Percentiles rank a stretch among this genome's conserved stretches.
These are phyloP conservation scores for Eutolmus rufibarbis DNA, from an alignment of 2,888 invertebrate species.

Conservation along the genomic window DNA sequence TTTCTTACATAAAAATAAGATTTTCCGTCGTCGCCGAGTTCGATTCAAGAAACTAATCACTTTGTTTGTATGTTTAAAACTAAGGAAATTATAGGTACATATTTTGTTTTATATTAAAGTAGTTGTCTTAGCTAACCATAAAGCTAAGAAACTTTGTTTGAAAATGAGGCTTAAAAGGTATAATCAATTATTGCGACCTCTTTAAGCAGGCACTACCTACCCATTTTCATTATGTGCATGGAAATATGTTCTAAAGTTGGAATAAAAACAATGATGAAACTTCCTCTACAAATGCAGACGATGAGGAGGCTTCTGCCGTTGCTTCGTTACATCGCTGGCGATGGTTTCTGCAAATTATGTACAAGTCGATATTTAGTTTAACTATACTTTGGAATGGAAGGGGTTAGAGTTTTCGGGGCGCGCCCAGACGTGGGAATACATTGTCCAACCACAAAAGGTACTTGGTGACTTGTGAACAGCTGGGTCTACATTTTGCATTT, in stretches of 20 bases:
- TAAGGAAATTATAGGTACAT: not conserved
- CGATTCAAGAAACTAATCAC: no score
- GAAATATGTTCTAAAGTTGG: not conserved
- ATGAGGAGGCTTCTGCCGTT: not conserved
- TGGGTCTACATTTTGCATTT: constrained; percentile 17
- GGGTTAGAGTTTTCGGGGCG: not conserved
- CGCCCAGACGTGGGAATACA: not conserved
- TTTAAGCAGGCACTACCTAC: not conserved
- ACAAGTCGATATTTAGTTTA: not conserved
- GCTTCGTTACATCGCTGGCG: not conserved
- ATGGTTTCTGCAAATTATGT: not conserved
- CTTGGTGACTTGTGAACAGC: not conserved
- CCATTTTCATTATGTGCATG: not conserved
- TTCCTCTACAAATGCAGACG: not conserved
- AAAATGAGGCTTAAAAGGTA: not conserved
- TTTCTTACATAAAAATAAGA: no score
- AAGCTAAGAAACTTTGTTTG: not conserved
- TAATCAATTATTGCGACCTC: not conserved
- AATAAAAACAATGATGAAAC: constrained; percentile 2
- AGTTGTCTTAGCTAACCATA: no score
- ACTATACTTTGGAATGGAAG: not conserved
- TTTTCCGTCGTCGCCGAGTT: no score
- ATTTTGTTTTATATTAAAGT: not conserved
- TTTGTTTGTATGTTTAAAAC: no score
- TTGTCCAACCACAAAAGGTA: constrained; percentile 17